Evolutionary conservation across 2,797 vertebrate genomes (phyloP).

Genomic region (Uromys caudimaculatus): DNA sequence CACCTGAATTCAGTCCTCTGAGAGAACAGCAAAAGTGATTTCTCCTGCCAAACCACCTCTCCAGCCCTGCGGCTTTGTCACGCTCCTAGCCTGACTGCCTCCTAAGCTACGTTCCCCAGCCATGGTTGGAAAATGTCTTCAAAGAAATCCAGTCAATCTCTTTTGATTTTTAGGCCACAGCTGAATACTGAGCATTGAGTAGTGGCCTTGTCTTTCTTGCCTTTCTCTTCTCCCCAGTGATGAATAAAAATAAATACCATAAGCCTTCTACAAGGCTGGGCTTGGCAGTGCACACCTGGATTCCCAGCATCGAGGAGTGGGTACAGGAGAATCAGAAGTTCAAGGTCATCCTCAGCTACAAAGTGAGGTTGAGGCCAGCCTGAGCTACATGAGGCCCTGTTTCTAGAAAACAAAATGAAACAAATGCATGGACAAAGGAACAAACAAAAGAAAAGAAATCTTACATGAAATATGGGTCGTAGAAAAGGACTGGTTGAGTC

Average conservation of each 20-base stretch:
- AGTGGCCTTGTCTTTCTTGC: neutral
- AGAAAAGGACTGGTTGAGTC: neutral
- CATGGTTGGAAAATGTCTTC: neutral
- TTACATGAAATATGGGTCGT: neutral
- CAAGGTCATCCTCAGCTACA: neutral
- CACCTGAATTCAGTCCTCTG: neutral
- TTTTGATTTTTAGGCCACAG: neutral
- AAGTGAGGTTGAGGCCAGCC: neutral
- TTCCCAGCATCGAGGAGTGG: neutral
- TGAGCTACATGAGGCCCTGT: neutral
- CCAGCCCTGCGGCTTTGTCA: no score
- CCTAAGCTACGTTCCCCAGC: neutral
- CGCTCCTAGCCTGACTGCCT: neutral
- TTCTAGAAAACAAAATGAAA: neutral
- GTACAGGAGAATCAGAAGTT: neutral
- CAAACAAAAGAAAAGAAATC: neutral
- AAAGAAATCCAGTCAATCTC: neutral
- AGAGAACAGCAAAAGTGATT: neutral
- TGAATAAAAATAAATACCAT: neutral
- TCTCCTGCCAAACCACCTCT: neutral
- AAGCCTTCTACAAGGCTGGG: neutral
- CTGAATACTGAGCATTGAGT: neutral
- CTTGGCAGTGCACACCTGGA: neutral
- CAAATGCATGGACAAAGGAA: neutral
- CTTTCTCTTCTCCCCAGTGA: neutral